Percentiles rank a stretch among this genome's conserved stretches.
Conservation (phyloP, 2,113 vertebrate species). For the Heliornis fulica region DNA sequence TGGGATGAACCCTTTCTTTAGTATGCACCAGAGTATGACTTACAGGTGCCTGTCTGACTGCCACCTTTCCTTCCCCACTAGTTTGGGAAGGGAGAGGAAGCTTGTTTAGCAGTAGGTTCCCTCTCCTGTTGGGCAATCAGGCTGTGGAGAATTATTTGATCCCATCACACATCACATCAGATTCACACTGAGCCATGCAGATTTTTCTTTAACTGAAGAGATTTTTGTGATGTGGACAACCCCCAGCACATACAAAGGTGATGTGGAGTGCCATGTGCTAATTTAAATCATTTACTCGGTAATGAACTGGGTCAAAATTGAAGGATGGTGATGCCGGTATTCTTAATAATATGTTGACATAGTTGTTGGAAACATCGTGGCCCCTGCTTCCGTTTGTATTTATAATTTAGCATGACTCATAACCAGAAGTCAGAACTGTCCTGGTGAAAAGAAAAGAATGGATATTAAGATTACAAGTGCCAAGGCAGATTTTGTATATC, state of each 20-base stretch:
- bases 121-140: background rate
- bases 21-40: background rate
- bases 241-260: background rate
- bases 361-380: background rate
- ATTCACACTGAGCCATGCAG: background rate
- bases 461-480: constrained; percentile 32
- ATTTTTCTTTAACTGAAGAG: background rate
- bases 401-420: constrained; percentile 42
- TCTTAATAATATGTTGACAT: background rate
- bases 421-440: constrained; percentile 35
- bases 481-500: constrained; percentile 33
- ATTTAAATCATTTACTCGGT: background rate
- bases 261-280: background rate
- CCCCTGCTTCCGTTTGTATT: constrained; percentile 1
- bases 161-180: background rate
- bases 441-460: constrained; percentile 37
- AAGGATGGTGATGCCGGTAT: background rate
- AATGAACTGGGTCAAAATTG: background rate
- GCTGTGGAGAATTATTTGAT: background rate
- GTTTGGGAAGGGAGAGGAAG: background rate
- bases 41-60: background rate
- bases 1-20: background rate
- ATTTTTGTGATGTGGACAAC: background rate
- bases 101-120: background rate
- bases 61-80: background rate